Percentiles rank a stretch among this genome's conserved stretches.
These are phyloP conservation scores for Schrankia costaestrigalis DNA, from an alignment of 2,888 invertebrate species.

Conservation along the genomic window DNA sequence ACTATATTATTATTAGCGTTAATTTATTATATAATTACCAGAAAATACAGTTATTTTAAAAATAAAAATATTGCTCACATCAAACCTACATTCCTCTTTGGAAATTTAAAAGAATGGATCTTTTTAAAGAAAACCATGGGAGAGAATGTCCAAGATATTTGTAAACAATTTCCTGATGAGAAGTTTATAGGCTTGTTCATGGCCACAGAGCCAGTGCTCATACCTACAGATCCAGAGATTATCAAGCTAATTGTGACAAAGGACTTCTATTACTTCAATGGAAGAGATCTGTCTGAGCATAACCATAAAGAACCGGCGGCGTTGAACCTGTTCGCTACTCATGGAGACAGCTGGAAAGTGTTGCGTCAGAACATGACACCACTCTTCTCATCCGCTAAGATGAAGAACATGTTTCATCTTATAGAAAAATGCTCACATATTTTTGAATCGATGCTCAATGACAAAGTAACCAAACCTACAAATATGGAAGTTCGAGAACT, in stretches of 20 bases:
- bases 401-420: conserved; percentile 33
- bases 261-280: conserved; percentile 43
- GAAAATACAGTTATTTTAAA: conserved; percentile 17
- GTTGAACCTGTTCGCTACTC: conserved; percentile 20
- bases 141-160: conserved; percentile 28
- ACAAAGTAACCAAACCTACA: conserved; percentile 9
- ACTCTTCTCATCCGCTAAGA: conserved; percentile 30
- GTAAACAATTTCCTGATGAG: conserved; percentile 37
- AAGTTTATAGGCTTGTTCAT: conserved; percentile 43
- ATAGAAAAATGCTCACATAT: conserved; percentile 21
- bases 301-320: conserved; percentile 19
- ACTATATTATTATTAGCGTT: conserved; percentile 4
- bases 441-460: conserved; percentile 18
- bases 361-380: conserved; percentile 32
- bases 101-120: conserved; percentile 27
- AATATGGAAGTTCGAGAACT: conserved; percentile 13
- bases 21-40: conserved; percentile 9
- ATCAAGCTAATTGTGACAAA: conserved; percentile 43
- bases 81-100: conserved; percentile 15
- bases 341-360: conserved; percentile 28
- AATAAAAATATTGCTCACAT: conserved; percentile 7
- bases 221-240: conserved; percentile 42
- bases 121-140: conserved; percentile 18
- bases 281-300: conserved; percentile 34
- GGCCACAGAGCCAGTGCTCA: conserved; percentile 41